Evolutionary conservation across 2,888 invertebrate species (phyloP), one percentile per base, ranked within the genome.

Genomic region (Dorcus hopei): DNA sequence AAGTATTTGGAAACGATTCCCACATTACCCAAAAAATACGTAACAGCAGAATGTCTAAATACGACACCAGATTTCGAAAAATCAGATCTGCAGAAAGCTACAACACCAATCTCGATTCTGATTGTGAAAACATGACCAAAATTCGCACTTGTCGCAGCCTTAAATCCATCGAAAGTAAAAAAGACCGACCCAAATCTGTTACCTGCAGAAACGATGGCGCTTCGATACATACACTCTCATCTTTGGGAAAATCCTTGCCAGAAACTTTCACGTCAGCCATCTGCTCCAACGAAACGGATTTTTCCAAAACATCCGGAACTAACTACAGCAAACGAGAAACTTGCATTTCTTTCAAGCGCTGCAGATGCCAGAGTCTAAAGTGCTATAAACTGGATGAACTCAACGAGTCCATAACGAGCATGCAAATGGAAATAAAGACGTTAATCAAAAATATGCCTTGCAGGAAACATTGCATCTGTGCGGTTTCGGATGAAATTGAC

Each of bases 1-100:
- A 57, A 40, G 39, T 57, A 23, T 47, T 57, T 33, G 57, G 40
- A 4, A 51, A 51, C 40, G 57, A 57, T 26, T 51, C 52, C 9
- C 47, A 47, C 8, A 40, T 57, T 5, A n/a, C 47, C n/a, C 45
- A 52, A 33, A 57, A 57, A 11, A 39, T 57, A 7, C 45, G 47
- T 6, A 52, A 39, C 26, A 52, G 48, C 40, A n/a, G 23, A 6
- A 3, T n/a, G 9, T 16, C 11, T 6, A 57, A 52, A 47, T 38
- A 47, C 11, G 52, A 52, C 38, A 23, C 9, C 3, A 38, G 52
- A 23, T 47, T 47, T 26, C 51, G 38, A 26, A 51, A 52, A n/a
- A n/a, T 52, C 39, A 57, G 40, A 11, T 8, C 7, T n/a, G 11
- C 16, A 42, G 7, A 38, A 8, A 4, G 45, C 33, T 11, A 33